Evolutionary conservation across 2,888 invertebrate genomes (phyloP).

Genomic region (Pterobdella sp.): DNA sequence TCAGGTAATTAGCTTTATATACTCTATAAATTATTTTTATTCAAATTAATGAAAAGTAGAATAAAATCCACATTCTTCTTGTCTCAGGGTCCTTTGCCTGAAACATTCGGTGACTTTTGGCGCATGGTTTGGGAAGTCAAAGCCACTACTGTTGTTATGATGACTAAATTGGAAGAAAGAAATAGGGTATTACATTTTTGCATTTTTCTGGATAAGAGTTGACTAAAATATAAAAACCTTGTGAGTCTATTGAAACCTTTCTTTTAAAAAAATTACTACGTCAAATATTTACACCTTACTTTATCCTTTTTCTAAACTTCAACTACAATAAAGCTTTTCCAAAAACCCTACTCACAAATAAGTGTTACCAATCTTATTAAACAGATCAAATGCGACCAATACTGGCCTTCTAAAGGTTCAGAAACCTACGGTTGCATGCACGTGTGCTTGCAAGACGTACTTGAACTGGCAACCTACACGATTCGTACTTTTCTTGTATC

Average conservation of each 20-base stretch:
- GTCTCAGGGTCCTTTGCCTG: constrained; percentile 82
- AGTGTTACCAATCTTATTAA: too few relatives aligned
- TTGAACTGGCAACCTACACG: constrained; percentile 93
- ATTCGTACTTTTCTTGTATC: constrained; percentile 73
- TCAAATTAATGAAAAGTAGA: neutral
- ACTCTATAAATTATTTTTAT: neutral
- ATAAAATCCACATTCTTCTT: neutral
- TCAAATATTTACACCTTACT: too few relatives aligned
- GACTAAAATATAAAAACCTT: too few relatives aligned
- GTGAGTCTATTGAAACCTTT: too few relatives aligned
- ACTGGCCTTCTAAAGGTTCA: constrained; percentile 91
- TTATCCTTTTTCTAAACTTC: too few relatives aligned
- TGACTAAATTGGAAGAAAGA: constrained; percentile 95
- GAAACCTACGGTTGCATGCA: constrained; percentile 92
- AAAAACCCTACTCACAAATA: too few relatives aligned
- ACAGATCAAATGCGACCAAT: constrained; percentile 64
- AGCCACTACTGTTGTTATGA: constrained; percentile 92
- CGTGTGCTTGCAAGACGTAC: constrained; percentile 84
- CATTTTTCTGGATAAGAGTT: too few relatives aligned
- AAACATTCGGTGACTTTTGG: constrained; percentile 97
- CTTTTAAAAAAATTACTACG: too few relatives aligned
- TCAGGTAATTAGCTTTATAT: constrained; percentile 53
- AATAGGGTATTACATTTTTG: constrained; percentile 59
- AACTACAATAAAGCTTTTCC: too few relatives aligned
- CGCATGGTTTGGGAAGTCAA: constrained; percentile 98